Evolutionary conservation across 2,888 invertebrate genomes (phyloP), one percentile per base, ranked within the genome.

Genomic region (Cybosia mesomella): DNA sequence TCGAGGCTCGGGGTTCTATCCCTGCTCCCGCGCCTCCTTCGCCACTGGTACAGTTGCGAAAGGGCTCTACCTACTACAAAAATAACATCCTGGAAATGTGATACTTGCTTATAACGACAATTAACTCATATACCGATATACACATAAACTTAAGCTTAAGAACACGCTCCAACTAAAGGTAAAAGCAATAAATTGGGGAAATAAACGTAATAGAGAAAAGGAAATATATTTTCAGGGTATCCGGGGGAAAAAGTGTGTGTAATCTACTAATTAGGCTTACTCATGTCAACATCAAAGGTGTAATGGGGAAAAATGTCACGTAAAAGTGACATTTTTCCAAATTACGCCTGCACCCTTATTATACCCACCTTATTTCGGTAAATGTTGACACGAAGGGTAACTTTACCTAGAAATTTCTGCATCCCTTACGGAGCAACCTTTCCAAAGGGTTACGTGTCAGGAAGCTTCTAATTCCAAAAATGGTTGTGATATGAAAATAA

Each of bases 371-470:
- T 62, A 21, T 53, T 62, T 53, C 32, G 21, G 32, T 39, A 49
- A 62, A 62, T 15, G n/a, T 32, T 28, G 15, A 32, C 49, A 21
- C n/a, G 49, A 28, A 28, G 18, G 36, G 21, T 36, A 59, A 13
- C 36, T 39, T 59, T 59, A 36, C 36, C 61, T 21, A 32, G 53
- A 61, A 61, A 61, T 57, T 64, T 13, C 34, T 22, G 11, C 43
- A 43, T n/a, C 43, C 32, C 28, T 49, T 18, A 58, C n/a, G 18
- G 49, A 28, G n/a, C 24, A 63, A 63, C 62, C 67, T 63, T 67
- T 67, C 13, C 13, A 53, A 67, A 54, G 22, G 66, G 59, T 34
- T 62, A 10, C n/a, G 43, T 49, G 32, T 62, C 57, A 18, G 54
- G 28, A 43, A 43, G 22, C 24, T 43, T 24, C 43, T 18, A 43